phyloP scores from a whole-genome alignment of 2,888 invertebrate species.

The Rotaria sp. region DNA sequence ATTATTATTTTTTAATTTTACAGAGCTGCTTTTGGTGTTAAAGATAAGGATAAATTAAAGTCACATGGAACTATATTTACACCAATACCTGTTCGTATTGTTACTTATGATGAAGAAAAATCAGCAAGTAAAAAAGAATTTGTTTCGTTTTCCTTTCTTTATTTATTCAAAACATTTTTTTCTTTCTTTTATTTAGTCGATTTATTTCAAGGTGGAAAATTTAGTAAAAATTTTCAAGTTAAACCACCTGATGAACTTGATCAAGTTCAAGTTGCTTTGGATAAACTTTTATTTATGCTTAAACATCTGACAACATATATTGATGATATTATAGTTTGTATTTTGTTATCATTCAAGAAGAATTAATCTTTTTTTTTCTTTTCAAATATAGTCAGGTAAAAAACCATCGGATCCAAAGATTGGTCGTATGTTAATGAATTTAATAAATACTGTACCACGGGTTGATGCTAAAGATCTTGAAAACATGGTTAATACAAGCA shows the following conservation, averaged over 20 bases:
- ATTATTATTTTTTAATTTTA: conserved; percentile 37
- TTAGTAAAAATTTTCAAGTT: conserved; percentile 62
- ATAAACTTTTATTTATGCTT: conserved; percentile 43
- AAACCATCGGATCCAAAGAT: conserved; percentile 56
- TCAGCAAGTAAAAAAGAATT: conserved; percentile 56
- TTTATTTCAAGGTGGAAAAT: conserved; percentile 74
- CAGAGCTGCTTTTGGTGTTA: conserved; percentile 82
- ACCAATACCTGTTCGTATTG: conserved; percentile 78
- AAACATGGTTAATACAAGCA: conserved; percentile 85
- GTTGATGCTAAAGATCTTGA: conserved; percentile 83
- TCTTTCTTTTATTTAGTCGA: conserved; percentile 58
- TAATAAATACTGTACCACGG: conserved; percentile 84
- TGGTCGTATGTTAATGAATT: conserved; percentile 78
- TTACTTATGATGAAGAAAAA: conserved; percentile 82
- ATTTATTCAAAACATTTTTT: not conserved
- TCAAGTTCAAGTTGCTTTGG: conserved; percentile 59
- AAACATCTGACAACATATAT: conserved; percentile 63
- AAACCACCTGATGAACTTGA: conserved; percentile 71
- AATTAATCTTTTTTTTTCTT: not conserved
- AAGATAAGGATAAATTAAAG: conserved; percentile 63
- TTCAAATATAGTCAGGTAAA: conserved; percentile 61
- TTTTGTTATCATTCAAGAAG: not conserved
- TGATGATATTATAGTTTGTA: conserved; percentile 71
- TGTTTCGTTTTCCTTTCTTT: not conserved
- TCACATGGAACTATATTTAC: conserved; percentile 78